phyloP scores from a whole-genome alignment of 1,140 invertebrate species.

The Saccostrea echinata region DNA sequence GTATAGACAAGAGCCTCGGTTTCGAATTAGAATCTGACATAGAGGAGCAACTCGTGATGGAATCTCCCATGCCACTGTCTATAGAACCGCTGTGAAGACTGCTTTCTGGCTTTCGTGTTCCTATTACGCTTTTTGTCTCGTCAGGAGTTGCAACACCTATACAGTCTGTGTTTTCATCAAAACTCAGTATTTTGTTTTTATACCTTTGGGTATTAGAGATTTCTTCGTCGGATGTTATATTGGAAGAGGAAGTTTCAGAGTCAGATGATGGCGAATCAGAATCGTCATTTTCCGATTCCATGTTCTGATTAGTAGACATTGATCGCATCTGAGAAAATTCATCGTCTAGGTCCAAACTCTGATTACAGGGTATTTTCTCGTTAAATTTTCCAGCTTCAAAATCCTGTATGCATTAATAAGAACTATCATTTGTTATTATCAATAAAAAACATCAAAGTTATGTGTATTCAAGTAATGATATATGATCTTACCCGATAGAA shows the following conservation, averaged over 20 bases:
- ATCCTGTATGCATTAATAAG: not conserved
- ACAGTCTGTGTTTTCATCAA: not conserved
- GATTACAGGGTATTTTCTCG: not conserved
- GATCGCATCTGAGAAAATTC: not conserved
- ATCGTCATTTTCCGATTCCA: not conserved
- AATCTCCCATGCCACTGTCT: not conserved
- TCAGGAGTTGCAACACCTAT: not conserved
- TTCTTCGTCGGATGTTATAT: not conserved
- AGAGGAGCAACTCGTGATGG: not conserved
- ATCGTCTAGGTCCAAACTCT: not conserved
- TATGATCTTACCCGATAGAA: not conserved
- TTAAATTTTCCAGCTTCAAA: conserved; percentile 7
- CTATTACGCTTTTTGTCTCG: no score
- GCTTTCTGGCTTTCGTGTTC: not conserved
- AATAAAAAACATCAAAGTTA: no score
- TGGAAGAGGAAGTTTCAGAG: not conserved
- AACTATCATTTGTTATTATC: no score
- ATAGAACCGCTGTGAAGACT: no score
- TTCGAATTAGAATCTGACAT: not conserved
- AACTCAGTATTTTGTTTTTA: not conserved
- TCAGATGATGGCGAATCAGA: not conserved
- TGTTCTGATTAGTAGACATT: not conserved
- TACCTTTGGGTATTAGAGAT: not conserved
- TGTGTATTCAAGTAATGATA: no score
- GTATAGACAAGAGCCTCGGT: not conserved